Conservation (phyloP, 2,113 vertebrate genomes). For the Mixornis gularis region DNA sequence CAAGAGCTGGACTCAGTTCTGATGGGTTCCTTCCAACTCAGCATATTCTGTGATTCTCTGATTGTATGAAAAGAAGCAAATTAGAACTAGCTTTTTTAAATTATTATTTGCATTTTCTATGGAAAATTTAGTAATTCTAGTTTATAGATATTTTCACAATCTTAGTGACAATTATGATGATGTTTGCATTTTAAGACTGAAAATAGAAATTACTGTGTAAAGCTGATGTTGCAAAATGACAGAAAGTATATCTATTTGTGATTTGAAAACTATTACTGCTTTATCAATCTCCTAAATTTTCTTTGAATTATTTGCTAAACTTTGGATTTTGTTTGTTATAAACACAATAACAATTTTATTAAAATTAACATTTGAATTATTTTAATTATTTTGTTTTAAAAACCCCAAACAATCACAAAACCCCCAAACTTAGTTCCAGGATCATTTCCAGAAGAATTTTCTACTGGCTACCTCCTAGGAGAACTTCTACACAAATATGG, state of each 20-base stretch:
- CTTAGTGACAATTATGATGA: not conserved
- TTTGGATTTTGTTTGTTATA: not conserved
- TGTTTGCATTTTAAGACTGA: not conserved
- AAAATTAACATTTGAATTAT: not conserved
- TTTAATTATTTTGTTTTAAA: not conserved
- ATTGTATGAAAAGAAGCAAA: not conserved
- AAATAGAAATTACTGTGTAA: not conserved
- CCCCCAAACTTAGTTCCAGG: constrained; percentile 70
- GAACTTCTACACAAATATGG: constrained; percentile 88
- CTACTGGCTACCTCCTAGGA: constrained; percentile 89
- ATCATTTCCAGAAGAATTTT: constrained; percentile 82
- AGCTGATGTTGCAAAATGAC: not conserved
- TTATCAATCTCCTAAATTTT: not conserved
- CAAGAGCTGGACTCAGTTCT: not conserved
- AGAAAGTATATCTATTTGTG: not conserved
- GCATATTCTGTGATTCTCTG: not conserved
- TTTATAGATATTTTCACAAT: not conserved
- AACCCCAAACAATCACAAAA: not conserved
- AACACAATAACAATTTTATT: not conserved
- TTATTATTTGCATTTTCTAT: not conserved
- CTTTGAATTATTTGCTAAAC: not conserved
- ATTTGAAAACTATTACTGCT: not conserved
- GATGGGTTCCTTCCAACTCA: not conserved
- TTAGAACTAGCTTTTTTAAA: not conserved
- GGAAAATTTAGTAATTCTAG: not conserved